Evolutionary conservation across 2,888 invertebrate genomes (phyloP), one percentile per base, ranked within the genome.

Genomic region (Megaustenia siamemsis): DNA sequence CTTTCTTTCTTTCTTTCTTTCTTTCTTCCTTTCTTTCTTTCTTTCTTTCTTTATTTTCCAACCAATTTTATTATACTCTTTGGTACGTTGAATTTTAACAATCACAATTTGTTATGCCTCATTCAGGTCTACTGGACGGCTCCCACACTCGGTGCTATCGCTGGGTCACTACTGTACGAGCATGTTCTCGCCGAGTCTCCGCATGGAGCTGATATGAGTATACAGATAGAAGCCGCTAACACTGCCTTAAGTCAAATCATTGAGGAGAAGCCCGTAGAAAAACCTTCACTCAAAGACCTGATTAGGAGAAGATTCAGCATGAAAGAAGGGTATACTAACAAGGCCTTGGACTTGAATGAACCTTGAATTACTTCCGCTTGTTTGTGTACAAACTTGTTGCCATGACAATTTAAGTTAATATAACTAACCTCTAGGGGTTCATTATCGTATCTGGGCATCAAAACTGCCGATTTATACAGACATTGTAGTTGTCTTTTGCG

Each of bases 1-100:
- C 43, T 66, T 60, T 40, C 66, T 79, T 43, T 79, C 21, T 40
- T 63, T n/a, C 43, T 40, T 40, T n/a, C 43, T 40, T n/a, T 79
- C 28, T n/a, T 79, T 43, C 43, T 79, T 43, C 43, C 40, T 63
- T n/a, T 66, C 38, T n/a, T 66, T 43, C 66, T 79, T 40, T n/a
- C n/a, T n/a, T n/a, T n/a, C n/a, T n/a, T n/a, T n/a, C n/a, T n/a
- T n/a, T n/a, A n/a, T n/a, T n/a, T n/a, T 28, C n/a, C 66, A n/a
- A n/a, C n/a, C n/a, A n/a, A n/a, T n/a, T n/a, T n/a, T n/a, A n/a
- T n/a, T n/a, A n/a, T n/a, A n/a, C n/a, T n/a, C n/a, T n/a, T n/a
- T n/a, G n/a, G n/a, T n/a, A n/a, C n/a, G n/a, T n/a, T n/a, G n/a
- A n/a, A n/a, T n/a, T n/a, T n/a, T n/a, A n/a, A n/a, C n/a, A n/a